Conservation (phyloP, 2,797 vertebrate species). For the Spondyliosoma cantharus region DNA sequence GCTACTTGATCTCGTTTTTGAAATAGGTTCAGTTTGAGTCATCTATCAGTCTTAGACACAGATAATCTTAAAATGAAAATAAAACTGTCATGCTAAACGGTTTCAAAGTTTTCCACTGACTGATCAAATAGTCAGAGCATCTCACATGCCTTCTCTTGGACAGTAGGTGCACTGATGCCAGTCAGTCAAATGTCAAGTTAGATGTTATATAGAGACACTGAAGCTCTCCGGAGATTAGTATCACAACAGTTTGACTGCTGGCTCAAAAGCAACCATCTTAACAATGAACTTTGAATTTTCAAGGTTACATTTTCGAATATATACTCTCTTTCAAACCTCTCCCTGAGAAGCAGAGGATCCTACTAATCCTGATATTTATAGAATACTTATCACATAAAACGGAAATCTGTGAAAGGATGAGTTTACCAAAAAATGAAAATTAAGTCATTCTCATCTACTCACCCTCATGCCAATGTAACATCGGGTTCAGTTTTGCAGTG, state of each 20-base stretch:
- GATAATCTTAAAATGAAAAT: background rate
- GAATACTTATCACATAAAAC: background rate
- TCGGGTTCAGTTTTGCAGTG: no score
- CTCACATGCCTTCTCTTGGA: background rate
- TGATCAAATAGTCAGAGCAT: background rate
- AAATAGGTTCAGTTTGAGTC: background rate
- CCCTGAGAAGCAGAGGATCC: background rate
- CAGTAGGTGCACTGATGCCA: background rate
- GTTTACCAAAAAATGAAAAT: no score
- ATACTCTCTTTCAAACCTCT: background rate
- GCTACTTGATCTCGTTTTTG: background rate
- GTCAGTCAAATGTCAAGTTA: background rate
- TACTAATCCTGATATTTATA: background rate
- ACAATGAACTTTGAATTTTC: background rate
- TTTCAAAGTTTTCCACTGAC: background rate
- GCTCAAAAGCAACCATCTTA: background rate
- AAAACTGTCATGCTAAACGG: background rate
- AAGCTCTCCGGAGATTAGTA: background rate
- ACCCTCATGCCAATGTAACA: no score
- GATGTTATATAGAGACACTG: background rate
- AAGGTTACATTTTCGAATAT: background rate
- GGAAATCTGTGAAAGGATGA: background rate
- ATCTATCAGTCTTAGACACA: background rate
- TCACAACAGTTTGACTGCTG: background rate
- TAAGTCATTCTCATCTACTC: no score